A percentile compares a stretch with the other conserved stretches of the same genome.
Evolutionary conservation across 37 sponge, comb jelly and placozoan genomes (phyloP).

Genomic region (Chondrilla cf. caribensis): DNA sequence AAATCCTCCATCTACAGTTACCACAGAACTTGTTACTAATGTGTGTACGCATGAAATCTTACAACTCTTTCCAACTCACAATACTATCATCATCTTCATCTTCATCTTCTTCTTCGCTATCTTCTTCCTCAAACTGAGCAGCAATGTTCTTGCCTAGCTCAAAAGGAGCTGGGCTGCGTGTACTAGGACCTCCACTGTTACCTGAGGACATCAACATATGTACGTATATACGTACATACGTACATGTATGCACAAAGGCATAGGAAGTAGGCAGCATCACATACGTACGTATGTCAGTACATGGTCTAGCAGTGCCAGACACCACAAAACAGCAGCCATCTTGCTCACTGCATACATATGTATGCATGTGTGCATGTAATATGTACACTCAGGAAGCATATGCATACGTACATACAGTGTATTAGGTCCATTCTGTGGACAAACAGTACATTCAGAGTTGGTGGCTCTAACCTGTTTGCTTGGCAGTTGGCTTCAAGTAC

Average conservation of each 20-base stretch:
- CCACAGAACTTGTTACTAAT: neutral
- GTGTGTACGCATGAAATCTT: too few species aligned
- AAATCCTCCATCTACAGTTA: neutral
- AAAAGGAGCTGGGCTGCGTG: constrained; percentile 20
- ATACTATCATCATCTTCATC: constrained; percentile 14
- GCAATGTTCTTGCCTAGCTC: constrained; percentile 36
- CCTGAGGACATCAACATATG: neutral
- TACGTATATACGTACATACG: neutral
- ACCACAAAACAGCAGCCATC: too few species aligned
- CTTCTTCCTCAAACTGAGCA: constrained; percentile 71
- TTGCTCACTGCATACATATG: too few species aligned
- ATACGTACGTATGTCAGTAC: neutral
- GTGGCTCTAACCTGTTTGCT: neutral
- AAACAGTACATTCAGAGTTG: too few species aligned
- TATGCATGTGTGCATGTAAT: too few species aligned
- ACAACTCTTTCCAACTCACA: neutral
- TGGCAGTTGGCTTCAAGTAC: constrained; percentile 4
- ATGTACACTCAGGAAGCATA: too few species aligned
- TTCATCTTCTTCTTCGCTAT: constrained; percentile 33
- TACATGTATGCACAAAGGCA: neutral
- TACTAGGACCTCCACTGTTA: neutral
- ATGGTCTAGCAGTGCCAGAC: too few species aligned
- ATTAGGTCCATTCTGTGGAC: too few species aligned
- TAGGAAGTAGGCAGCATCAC: neutral
- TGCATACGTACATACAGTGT: too few species aligned